A percentile compares a stretch with the other conserved stretches of the same genome.
These are phyloP conservation scores for Andricus quercusramuli DNA, from an alignment of 2,888 invertebrate species.

Conservation along the genomic window DNA sequence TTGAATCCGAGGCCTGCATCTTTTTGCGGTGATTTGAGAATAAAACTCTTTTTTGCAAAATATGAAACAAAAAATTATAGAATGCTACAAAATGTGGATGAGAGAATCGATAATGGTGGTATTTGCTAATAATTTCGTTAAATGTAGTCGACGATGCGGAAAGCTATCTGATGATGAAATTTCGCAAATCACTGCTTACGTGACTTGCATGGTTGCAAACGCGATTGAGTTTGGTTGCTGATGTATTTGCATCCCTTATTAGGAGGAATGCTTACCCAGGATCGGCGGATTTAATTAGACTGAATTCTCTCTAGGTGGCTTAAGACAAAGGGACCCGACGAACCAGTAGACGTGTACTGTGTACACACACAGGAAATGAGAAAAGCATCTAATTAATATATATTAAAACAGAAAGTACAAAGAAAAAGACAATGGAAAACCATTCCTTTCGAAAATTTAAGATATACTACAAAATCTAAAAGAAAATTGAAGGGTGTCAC, in stretches of 20 bases:
- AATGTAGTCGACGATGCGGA: slow-evolving; percentile 4
- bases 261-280: slow-evolving; percentile 48
- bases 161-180: slow-evolving; percentile 33
- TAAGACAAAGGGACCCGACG: slow-evolving; percentile 40
- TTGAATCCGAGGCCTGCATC: no score
- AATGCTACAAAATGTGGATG: background rate
- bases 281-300: slow-evolving; percentile 55
- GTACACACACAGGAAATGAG: background rate
- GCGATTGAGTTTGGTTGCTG: slow-evolving; percentile 43
- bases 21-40: background rate
- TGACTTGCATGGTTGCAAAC: slow-evolving; percentile 29
- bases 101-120: background rate
- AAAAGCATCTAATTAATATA: background rate
- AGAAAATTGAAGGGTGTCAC: no score
- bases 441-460: no score
- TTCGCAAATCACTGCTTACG: slow-evolving; percentile 38
- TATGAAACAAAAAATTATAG: background rate
- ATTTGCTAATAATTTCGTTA: slow-evolving; percentile 18
- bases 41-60: background rate
- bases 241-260: slow-evolving; percentile 52
- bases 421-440: no score
- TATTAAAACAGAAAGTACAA: no score
- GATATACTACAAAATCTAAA: no score
- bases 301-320: slow-evolving; percentile 46
- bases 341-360: slow-evolving; percentile 3